These are phyloP conservation scores for Mesoligia furuncula DNA, from an alignment of 2,888 invertebrate genomes.

Conservation along the genomic window DNA sequence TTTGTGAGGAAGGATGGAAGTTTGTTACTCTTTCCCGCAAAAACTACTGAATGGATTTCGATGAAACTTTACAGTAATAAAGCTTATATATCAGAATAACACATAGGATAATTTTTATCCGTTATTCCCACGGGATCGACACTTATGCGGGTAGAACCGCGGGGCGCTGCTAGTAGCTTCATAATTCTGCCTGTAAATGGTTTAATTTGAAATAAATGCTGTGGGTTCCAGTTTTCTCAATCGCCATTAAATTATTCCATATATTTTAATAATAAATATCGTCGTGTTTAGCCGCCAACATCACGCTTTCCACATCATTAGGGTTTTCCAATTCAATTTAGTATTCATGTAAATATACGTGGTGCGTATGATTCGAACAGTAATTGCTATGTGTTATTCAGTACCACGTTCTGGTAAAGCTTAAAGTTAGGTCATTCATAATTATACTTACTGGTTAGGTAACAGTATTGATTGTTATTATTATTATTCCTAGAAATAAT, in stretches of 20 bases:
- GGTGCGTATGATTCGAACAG: slow-evolving; percentile 28
- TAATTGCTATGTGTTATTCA: slow-evolving; percentile 47
- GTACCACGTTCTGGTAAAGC: slow-evolving; percentile 2
- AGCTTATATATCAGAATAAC: too few species aligned
- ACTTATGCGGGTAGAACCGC: too few species aligned
- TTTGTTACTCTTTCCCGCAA: too few species aligned
- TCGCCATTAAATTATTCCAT: neutral
- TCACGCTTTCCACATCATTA: neutral
- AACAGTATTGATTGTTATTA: neutral
- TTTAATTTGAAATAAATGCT: neutral
- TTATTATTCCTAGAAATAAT: neutral
- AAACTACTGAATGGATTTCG: too few species aligned
- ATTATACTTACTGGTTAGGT: slow-evolving; percentile 7
- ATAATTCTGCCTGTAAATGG: neutral
- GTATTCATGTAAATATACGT: slow-evolving; percentile 27
- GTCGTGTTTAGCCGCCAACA: neutral
- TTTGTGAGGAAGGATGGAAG: too few species aligned
- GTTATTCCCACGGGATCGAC: too few species aligned
- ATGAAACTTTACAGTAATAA: too few species aligned
- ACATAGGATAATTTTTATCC: too few species aligned
- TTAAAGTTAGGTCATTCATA: slow-evolving; percentile 23
- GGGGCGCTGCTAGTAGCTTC: neutral
- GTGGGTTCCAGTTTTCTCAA: neutral
- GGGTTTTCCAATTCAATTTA: slow-evolving; percentile 40
- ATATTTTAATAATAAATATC: neutral